phyloP scores from a whole-genome alignment of 2,113 vertebrate species.

The Hippoglossus stenolepis region DNA sequence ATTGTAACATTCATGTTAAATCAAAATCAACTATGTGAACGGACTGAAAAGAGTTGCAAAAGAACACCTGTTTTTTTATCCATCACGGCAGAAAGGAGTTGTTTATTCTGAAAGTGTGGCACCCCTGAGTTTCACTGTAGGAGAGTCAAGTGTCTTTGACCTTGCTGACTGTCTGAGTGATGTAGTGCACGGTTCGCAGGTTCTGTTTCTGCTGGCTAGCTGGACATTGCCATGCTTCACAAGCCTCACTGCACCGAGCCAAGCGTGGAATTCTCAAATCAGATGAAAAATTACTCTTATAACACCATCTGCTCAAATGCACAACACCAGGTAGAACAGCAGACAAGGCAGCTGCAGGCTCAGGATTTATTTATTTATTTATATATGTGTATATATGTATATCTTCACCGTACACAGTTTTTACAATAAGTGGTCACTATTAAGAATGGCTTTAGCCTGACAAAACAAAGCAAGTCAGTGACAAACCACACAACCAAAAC shows the following conservation, averaged over 20 bases:
- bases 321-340: constrained; percentile 23
- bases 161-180: constrained; percentile 52
- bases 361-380: not conserved
- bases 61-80: constrained; percentile 14
- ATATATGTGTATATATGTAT: not conserved
- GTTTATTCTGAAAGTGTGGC: constrained; percentile 31
- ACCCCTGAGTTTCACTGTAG: not conserved
- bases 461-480: constrained; percentile 1
- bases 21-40: not conserved
- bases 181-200: constrained; percentile 54
- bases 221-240: constrained; percentile 34
- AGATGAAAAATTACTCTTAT: constrained; percentile 49
- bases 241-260: constrained; percentile 32
- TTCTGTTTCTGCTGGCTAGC: constrained; percentile 53
- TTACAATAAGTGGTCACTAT: not conserved
- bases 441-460: constrained; percentile 3
- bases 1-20: not conserved
- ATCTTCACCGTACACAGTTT: not conserved
- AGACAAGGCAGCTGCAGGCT: constrained; percentile 35
- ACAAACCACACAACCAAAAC: constrained; percentile 15
- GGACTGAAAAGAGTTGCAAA: not conserved
- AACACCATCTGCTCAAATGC: constrained; percentile 29
- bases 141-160: constrained; percentile 46
- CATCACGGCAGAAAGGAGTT: constrained; percentile 10
- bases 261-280: constrained; percentile 50